Evolutionary conservation across 1,140 invertebrate genomes (phyloP).

Genomic region (Rhopalosiphum maidis): DNA sequence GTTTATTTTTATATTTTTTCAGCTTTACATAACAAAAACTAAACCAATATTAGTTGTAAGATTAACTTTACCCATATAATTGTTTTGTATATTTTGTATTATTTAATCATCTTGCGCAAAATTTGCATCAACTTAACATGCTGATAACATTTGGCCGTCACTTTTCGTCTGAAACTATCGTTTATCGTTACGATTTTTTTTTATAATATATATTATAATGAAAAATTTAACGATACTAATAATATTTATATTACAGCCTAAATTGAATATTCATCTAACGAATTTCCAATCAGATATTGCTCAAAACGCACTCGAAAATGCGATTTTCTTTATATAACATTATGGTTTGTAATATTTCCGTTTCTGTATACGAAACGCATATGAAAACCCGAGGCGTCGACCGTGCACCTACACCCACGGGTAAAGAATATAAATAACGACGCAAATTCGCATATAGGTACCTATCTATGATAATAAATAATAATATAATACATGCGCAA

Average conservation of each 20-base stretch:
- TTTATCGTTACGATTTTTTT: background rate
- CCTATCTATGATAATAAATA: conserved; percentile 1
- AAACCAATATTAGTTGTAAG: too few species aligned
- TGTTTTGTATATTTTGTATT: too few species aligned
- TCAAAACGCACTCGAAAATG: background rate
- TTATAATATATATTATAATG: background rate
- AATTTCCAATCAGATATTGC: background rate
- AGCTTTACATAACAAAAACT: too few species aligned
- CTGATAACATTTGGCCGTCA: too few species aligned
- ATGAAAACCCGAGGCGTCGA: background rate
- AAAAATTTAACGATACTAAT: background rate
- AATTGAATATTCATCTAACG: background rate
- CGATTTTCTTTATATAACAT: background rate
- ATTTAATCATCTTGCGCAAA: too few species aligned
- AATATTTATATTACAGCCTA: background rate
- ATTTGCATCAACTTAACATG: too few species aligned
- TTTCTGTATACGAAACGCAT: background rate
- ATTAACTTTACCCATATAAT: too few species aligned
- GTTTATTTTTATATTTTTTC: too few species aligned
- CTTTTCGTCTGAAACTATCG: too few species aligned
- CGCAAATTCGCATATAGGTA: background rate
- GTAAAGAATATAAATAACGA: background rate
- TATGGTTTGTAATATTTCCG: background rate
- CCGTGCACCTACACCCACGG: background rate
- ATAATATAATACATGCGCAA: background rate